Percentiles rank a stretch among this genome's conserved stretches.
Evolutionary conservation across 2,797 vertebrate species (phyloP).

Genomic region (Sebastes hubbsi): DNA sequence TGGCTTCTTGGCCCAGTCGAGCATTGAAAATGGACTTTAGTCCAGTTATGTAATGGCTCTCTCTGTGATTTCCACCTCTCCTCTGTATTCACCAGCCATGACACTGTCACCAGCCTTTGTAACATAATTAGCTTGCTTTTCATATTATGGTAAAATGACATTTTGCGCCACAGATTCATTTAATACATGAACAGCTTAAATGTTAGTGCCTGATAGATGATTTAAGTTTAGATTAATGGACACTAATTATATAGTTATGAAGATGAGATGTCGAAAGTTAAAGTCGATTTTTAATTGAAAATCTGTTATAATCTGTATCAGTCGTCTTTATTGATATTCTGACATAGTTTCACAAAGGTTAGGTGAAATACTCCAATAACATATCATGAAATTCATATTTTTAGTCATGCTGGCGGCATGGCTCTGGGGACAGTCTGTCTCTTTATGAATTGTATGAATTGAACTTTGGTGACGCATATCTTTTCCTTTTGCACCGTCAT

Average conservation of each 20-base stretch:
- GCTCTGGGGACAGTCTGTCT: too few species aligned
- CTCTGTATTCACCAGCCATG: constrained; percentile 15
- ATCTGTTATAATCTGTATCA: constrained; percentile 5
- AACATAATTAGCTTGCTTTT: background rate
- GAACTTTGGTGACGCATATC: too few species aligned
- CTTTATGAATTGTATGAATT: too few species aligned
- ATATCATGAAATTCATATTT: too few species aligned
- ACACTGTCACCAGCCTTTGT: constrained; percentile 6
- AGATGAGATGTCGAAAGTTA: background rate
- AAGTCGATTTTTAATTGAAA: constrained; percentile 1
- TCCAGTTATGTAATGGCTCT: constrained; percentile 57
- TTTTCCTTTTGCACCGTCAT: too few species aligned
- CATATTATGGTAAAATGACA: background rate
- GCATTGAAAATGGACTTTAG: constrained; percentile 63
- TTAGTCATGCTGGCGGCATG: too few species aligned
- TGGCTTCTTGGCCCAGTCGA: constrained; percentile 37
- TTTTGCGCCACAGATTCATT: constrained; percentile 7
- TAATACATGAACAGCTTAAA: background rate
- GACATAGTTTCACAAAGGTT: background rate
- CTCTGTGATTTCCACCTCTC: constrained; percentile 31
- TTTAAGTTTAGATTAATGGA: constrained; percentile 1
- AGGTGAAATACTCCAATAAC: background rate
- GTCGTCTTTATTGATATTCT: background rate
- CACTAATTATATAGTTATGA: background rate
- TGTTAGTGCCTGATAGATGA: constrained; percentile 1